These are phyloP conservation scores for Pantherophis alleghaniensis DNA, from an alignment of 2,797 vertebrate genomes.

Conservation along the genomic window DNA sequence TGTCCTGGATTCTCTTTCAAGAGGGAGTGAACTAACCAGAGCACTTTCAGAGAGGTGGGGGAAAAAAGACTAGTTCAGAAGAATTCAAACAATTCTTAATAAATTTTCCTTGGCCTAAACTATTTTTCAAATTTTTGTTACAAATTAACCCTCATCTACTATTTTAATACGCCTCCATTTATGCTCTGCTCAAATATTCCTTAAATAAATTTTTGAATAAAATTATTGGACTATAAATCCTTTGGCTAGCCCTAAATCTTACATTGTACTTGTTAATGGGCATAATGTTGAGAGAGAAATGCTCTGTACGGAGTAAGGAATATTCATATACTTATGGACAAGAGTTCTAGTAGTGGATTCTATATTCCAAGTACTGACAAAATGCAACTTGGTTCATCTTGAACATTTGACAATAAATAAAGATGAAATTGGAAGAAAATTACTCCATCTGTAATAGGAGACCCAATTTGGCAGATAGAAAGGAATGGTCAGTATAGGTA, in stretches of 20 bases:
- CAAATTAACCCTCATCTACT: background rate
- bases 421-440: background rate
- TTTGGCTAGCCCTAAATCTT: background rate
- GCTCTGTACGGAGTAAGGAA: background rate
- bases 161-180: background rate
- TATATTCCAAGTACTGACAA: background rate
- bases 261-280: background rate
- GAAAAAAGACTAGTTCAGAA: background rate
- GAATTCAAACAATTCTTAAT: background rate
- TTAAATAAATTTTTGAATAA: background rate
- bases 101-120: background rate
- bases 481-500: background rate
- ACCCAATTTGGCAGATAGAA: background rate
- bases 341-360: background rate
- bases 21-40: background rate
- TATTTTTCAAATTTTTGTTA: background rate
- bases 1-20: background rate
- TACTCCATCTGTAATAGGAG: background rate
- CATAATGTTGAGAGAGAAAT: background rate
- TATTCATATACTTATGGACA: background rate
- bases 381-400: background rate
- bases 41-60: accelerated
- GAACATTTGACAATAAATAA: background rate
- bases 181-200: background rate
- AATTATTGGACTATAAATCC: conserved; percentile 16